Evolutionary conservation across 2,888 invertebrate genomes (phyloP).

Genomic region (Sinhomidia bicolor): DNA sequence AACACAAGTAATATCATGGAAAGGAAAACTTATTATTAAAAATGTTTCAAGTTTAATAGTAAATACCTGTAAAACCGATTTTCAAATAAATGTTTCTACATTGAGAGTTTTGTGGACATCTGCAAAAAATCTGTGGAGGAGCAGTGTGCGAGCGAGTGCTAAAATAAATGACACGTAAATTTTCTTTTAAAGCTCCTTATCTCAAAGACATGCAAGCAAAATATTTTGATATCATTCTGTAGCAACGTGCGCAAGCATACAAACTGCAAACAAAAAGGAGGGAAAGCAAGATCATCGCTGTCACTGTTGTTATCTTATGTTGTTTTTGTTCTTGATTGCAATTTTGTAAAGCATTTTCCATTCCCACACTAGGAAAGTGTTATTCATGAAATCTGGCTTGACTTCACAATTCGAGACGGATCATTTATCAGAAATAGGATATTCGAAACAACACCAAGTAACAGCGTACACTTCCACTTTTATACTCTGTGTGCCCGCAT

Average conservation of each 20-base stretch:
- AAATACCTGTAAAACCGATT: constrained; percentile 28
- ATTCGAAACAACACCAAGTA: not conserved
- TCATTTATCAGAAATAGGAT: constrained; percentile 52
- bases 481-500: constrained; percentile 1
- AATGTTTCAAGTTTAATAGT: constrained; percentile 25
- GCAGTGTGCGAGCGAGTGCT: not conserved
- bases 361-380: constrained; percentile 16
- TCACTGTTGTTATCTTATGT: not conserved
- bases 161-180: constrained; percentile 25
- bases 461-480: not conserved
- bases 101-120: not conserved
- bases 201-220: not conserved
- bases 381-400: constrained; percentile 51
- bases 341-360: not conserved
- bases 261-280: not conserved
- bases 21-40: too few relatives aligned
- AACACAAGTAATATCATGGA: too few relatives aligned
- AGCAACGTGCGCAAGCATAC: not conserved
- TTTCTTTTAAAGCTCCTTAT: not conserved
- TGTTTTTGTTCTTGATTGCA: not conserved
- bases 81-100: not conserved
- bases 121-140: not conserved
- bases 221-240: constrained; percentile 19
- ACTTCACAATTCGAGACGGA: constrained; percentile 41
- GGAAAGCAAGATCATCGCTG: not conserved